A percentile compares a stretch with the other conserved stretches of the same genome.
phyloP scores from a whole-genome alignment of 2,888 invertebrate species.

The Spatulosminthurus flaviceps region DNA sequence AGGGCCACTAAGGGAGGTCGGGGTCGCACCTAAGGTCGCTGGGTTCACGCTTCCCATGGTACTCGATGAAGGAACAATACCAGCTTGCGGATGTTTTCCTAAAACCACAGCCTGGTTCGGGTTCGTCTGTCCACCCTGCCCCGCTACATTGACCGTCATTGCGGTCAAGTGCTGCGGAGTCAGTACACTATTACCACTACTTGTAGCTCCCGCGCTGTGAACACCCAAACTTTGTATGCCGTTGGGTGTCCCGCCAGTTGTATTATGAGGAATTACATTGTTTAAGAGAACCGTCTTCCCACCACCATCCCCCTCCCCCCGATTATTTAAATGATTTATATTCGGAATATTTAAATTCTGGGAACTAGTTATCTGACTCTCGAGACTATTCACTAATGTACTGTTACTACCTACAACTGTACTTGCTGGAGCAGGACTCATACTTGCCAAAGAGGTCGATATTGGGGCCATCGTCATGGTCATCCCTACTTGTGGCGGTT shows the following conservation, averaged over 20 bases:
- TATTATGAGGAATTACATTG: constrained; percentile 29
- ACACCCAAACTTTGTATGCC: constrained; percentile 29
- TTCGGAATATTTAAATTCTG: constrained; percentile 11
- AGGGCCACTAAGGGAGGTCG: neutral
- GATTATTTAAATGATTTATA: constrained; percentile 18
- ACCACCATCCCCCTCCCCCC: neutral
- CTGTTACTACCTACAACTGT: constrained; percentile 8
- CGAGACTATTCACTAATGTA: constrained; percentile 2
- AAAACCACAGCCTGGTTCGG: neutral
- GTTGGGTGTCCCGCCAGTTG: constrained; percentile 35
- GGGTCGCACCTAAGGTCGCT: neutral
- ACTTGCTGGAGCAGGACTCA: constrained; percentile 34
- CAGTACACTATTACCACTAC: constrained; percentile 26
- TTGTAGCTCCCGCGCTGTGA: constrained; percentile 31
- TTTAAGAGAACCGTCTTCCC: constrained; percentile 18
- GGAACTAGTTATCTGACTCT: constrained; percentile 2
- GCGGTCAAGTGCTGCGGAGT: constrained; percentile 29
- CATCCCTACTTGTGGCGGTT: constrained; percentile 35
- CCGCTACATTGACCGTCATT: constrained; percentile 30
- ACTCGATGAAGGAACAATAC: neutral
- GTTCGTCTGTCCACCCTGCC: neutral
- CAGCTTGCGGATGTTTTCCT: constrained; percentile 21
- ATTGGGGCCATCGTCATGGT: constrained; percentile 49
- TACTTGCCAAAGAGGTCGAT: constrained; percentile 30
- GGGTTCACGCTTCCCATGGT: neutral